Evolutionary conservation across 2,113 vertebrate genomes (phyloP).

Genomic region (Hippopotamus amphibius): DNA sequence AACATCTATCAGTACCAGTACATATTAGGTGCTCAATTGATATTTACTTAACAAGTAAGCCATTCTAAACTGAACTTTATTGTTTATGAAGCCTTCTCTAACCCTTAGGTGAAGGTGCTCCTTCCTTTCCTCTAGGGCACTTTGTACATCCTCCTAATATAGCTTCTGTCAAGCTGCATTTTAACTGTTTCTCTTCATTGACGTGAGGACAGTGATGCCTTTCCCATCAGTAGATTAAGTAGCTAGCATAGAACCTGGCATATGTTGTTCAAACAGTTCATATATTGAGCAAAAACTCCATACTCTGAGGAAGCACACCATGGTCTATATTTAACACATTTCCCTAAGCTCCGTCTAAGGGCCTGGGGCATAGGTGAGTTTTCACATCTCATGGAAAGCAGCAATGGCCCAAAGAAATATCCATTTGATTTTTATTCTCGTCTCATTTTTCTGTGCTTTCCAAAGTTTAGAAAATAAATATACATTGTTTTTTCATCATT

Average conservation of each 20-base stretch:
- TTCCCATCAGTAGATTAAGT: conserved; percentile 18
- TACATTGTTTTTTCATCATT: conserved; percentile 29
- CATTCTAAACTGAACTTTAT: background rate
- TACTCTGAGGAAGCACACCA: background rate
- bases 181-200: background rate
- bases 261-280: background rate
- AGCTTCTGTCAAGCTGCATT: background rate
- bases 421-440: conserved; percentile 60
- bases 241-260: conserved; percentile 4
- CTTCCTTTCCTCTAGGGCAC: background rate
- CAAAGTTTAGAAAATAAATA: conserved; percentile 33
- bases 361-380: background rate
- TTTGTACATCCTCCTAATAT: background rate
- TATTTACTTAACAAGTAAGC: conserved; percentile 20
- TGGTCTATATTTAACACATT: background rate
- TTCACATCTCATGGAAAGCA: conserved; percentile 29
- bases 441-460: conserved; percentile 52
- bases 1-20: conserved; percentile 16
- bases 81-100: conserved; percentile 13
- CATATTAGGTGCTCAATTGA: background rate
- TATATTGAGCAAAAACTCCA: conserved; percentile 18
- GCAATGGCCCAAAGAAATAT: conserved; percentile 40
- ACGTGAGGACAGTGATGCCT: background rate
- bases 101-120: background rate
- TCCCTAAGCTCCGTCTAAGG: background rate